Conservation (phyloP, 2,888 invertebrate genomes). For the Phragmatobia fuliginosa region DNA sequence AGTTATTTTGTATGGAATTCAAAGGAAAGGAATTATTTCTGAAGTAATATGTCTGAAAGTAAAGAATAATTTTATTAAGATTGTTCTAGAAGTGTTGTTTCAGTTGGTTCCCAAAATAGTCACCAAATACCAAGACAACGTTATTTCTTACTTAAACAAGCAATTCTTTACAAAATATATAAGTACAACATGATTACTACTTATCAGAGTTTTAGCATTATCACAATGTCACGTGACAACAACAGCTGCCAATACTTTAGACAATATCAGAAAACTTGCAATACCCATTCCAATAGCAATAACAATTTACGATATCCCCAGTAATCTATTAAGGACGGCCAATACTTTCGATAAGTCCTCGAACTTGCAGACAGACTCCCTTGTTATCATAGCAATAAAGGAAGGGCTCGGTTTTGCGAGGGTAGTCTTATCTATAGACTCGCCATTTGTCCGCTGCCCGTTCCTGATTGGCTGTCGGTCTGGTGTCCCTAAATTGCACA, state of each 20-base stretch:
- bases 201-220: not conserved
- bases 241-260: not conserved
- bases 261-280: constrained; percentile 6
- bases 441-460: constrained; percentile 21
- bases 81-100: too few relatives aligned
- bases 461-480: constrained; percentile 20
- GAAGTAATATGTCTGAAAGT: too few relatives aligned
- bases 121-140: too few relatives aligned
- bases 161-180: not conserved
- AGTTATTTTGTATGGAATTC: too few relatives aligned
- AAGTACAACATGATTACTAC: not conserved
- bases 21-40: too few relatives aligned
- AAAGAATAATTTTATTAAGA: too few relatives aligned
- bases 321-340: constrained; percentile 19
- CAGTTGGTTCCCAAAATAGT: too few relatives aligned
- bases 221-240: not conserved
- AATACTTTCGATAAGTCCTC: constrained; percentile 18
- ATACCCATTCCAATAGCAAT: constrained; percentile 14
- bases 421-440: constrained; percentile 22
- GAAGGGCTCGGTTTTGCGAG: constrained; percentile 15
- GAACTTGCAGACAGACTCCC: constrained; percentile 15
- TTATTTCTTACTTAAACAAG: not conserved
- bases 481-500: constrained; percentile 11
- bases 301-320: constrained; percentile 19
- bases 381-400: constrained; percentile 24